phyloP scores from a whole-genome alignment of 2,888 invertebrate species.

The Cecidostiba fungosa region DNA sequence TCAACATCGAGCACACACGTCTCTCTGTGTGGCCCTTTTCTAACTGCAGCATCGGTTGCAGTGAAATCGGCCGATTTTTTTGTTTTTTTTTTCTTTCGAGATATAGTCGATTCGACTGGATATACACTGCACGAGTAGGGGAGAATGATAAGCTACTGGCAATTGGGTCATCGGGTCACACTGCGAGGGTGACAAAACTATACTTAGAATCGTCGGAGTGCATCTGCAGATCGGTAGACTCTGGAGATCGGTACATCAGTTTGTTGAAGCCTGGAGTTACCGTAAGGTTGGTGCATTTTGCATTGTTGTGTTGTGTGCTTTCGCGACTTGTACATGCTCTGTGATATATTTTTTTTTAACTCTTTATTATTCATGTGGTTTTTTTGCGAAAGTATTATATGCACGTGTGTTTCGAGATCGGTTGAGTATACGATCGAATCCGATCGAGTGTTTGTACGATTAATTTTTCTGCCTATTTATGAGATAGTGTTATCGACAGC shows the following conservation, averaged over 20 bases:
- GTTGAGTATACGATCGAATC: no score
- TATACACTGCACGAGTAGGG: neutral
- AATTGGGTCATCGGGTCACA: slow-evolving; percentile 59
- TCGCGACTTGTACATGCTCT: no score
- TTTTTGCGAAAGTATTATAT: no score
- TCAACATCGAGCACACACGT: slow-evolving; percentile 7
- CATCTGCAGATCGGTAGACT: neutral
- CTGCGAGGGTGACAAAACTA: slow-evolving; percentile 58
- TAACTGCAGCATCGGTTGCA: no score
- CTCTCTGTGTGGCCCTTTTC: no score
- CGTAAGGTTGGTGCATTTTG: neutral
- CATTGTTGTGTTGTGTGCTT: neutral
- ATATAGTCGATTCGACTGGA: neutral
- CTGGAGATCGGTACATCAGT: neutral
- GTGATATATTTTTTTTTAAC: no score
- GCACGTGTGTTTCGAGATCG: no score
- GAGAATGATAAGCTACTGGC: slow-evolving; percentile 31
- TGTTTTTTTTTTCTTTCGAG: neutral
- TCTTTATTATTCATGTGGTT: no score
- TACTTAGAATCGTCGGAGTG: neutral
- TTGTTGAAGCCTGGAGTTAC: neutral
- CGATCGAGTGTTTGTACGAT: no score
- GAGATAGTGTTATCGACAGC: no score
- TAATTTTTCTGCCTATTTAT: no score
- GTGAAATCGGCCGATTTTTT: slow-evolving; percentile 8